These are phyloP conservation scores for Drosophila asahinai DNA, from an alignment of 1,140 invertebrate genomes.

Conservation along the genomic window DNA sequence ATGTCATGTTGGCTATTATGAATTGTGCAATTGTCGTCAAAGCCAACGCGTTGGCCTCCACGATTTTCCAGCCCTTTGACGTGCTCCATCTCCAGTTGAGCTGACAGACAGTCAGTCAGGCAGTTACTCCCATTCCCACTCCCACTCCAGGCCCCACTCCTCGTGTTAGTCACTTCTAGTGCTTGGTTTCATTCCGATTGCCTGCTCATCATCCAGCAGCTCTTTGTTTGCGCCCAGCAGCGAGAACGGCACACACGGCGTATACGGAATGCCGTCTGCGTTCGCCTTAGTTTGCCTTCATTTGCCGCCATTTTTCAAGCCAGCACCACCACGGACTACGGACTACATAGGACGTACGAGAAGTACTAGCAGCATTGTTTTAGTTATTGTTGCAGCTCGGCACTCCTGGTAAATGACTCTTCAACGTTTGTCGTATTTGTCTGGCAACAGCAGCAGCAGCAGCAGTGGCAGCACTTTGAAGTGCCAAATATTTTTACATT, in stretches of 20 bases:
- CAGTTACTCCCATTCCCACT: slow-evolving; percentile 8
- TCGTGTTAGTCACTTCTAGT: slow-evolving; percentile 42
- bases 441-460: slow-evolving; percentile 55
- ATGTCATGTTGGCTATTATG: slow-evolving; percentile 78
- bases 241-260: slow-evolving; percentile 50
- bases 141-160: not conserved
- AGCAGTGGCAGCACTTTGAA: slow-evolving; percentile 53
- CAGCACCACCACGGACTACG: slow-evolving; percentile 27
- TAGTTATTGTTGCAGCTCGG: slow-evolving; percentile 38
- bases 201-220: slow-evolving; percentile 57
- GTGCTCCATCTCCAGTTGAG: slow-evolving; percentile 29
- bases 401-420: slow-evolving; percentile 79
- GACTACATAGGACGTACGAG: slow-evolving; percentile 12
- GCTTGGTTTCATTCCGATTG: slow-evolving; percentile 61
- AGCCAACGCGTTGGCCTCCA: slow-evolving; percentile 56
- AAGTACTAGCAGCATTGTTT: slow-evolving; percentile 13
- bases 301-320: slow-evolving; percentile 70
- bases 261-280: slow-evolving; percentile 65
- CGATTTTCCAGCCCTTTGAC: slow-evolving; percentile 23
- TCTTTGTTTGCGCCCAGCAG: slow-evolving; percentile 72
- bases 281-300: slow-evolving; percentile 57
- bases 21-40: slow-evolving; percentile 82
- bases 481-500: slow-evolving; percentile 83
- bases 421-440: slow-evolving; percentile 82
- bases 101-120: slow-evolving; percentile 27